phyloP scores from a whole-genome alignment of 2,797 vertebrate species.

The Glossophaga mutica region DNA sequence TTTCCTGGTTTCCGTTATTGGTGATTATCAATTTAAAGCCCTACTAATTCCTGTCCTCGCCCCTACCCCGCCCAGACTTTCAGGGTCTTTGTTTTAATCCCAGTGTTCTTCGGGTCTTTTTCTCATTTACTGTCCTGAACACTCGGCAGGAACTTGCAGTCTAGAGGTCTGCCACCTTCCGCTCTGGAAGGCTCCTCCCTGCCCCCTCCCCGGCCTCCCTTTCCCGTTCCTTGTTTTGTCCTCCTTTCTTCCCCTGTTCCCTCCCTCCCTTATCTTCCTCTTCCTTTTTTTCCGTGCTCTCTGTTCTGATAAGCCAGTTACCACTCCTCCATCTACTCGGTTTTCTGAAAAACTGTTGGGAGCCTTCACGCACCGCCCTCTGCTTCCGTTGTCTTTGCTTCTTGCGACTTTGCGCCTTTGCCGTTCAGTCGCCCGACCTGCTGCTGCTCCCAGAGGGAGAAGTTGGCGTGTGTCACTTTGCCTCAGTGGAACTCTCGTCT shows the following conservation, averaged over 20 bases:
- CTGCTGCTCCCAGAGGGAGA: neutral
- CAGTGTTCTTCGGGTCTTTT: neutral
- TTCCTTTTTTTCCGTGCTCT: neutral
- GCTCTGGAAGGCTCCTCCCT: neutral
- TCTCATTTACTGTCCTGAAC: neutral
- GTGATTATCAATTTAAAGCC: neutral
- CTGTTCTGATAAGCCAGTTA: neutral
- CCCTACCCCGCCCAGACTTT: neutral
- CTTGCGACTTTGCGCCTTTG: neutral
- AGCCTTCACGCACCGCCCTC: neutral
- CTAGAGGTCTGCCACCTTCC: neutral
- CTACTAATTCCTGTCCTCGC: neutral
- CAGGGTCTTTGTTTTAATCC: neutral
- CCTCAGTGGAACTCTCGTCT: neutral
- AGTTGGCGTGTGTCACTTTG: neutral
- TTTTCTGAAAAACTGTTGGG: neutral
- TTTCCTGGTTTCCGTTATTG: neutral
- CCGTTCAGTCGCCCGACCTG: neutral
- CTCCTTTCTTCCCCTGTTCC: neutral
- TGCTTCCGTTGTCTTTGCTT: neutral
- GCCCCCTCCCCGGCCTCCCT: too few relatives aligned
- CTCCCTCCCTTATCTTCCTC: neutral
- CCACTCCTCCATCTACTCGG: neutral
- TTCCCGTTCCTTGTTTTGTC: too few relatives aligned
- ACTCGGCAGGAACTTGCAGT: neutral